Base-by-base conservation (phyloP, 2,888 invertebrate genomes). In the Dyspetes luteomarginatus region DNA sequence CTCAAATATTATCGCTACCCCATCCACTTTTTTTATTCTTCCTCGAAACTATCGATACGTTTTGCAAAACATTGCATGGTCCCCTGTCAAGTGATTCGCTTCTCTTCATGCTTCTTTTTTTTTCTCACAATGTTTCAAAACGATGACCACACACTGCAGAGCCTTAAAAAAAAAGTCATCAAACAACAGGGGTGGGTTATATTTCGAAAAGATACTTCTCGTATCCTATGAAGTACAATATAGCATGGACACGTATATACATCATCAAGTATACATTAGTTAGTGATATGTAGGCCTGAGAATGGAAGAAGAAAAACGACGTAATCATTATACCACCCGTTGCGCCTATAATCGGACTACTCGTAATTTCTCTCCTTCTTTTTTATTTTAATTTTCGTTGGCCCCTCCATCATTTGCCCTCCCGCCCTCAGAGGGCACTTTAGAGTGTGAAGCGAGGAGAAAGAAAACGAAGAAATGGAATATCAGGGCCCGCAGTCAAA, bases 261-360 rank as follows among this genome's bases (percentile, higher is more conserved):
- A 52, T 0, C 24, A 24, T 12, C 2, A 15, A 15, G 36, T 36
- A 36, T 36, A 36, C 9, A 36, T 52, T 24, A 41, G 41, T 55
- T 67, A 28, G 22, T 9, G 19, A 74, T 45, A 45, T 43, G 5
- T 28, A 19, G 64, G 19, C 22, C 28, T 19, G 41, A 48, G 48
- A 62, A 62, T 52, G 48, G 15, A 68, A 45, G 41, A 36, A 28
- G n/a, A 9, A 36, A 68, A 65, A 71, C 48, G 52, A 22, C 48
- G 55, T 36, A 64, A 71, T 71, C 56, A 71, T 77, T 43, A 55
- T 69, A 69, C 69, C 77, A 36, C 69, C 76, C 71, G 77, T 71
- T 64, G 69, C 69, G 55, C 55, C 64, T 56, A 56, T 56, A 71
- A 71, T 64, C 77, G 64, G 55, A n/a, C 64, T 4, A 71, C 19